Evolutionary conservation across 1,140 invertebrate species (phyloP), one percentile per base, ranked within the genome.

Genomic region (Pseudachorutes palmiensis): DNA sequence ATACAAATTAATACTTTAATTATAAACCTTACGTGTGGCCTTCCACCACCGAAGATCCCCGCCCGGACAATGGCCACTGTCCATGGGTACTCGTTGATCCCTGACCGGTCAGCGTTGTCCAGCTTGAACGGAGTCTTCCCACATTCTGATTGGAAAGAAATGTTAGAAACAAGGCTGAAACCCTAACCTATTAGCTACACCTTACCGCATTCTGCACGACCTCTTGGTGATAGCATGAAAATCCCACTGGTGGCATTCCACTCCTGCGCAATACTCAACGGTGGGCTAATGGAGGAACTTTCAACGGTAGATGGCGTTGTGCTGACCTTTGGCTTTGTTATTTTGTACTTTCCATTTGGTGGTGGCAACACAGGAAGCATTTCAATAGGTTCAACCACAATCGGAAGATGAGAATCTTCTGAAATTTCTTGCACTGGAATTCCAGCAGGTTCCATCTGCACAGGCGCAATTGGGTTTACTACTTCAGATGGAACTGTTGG

Each of bases 51-150:
- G 66, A 74, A 69, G 1, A 71, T 32, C 28, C 72, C 71, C 16
- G 51, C 57, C 12, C 64, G 2, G 1, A 73, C 72, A 26, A 73
- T 64, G 2, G 72, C 72, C 31, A 66, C 70, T n/a, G 66, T 68
- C 72, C 72, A 74, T 16, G 72, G 72, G 32, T 59, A 69, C 49
- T 66, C 26, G 48, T 74, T 74, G 14, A 74, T 65, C 29, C 70
- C 68, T 24, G 67, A 49, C 19, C 51, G 30, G 12, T 48, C 60
- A 33, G 59, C 69, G 29, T 33, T 36, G 19, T 72, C 62, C 16
- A 70, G 48, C 30, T 62, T 64, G 49, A 71, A 71, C n/a, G 70
- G 68, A 22, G 67, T 33, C 64, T 68, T 71, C 2, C 72, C 72
- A 45, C 72, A 74, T 60, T 69, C 72, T 73, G 36, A 12, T 45